Base-by-base conservation (phyloP, 2,888 invertebrate species). In the Microplitis deprimator region DNA sequence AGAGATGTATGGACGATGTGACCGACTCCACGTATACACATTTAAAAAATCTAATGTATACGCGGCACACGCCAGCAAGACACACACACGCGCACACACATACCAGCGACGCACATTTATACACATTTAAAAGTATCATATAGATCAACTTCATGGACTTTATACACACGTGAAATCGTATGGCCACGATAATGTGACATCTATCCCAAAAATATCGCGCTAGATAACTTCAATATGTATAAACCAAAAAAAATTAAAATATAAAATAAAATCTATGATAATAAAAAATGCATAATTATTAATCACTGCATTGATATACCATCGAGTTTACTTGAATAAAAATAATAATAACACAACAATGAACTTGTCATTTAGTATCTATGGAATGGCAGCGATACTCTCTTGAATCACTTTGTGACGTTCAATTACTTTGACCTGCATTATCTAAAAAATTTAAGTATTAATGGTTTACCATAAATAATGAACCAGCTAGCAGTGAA, bases 201-300 rank as follows among this genome's bases (percentile, higher is more conserved):
- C 86, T 86, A 85, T 86, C 86, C 86, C 86, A 86, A 86, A 86
- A 87, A 87, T 87, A 87, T 86, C 85, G 85, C 81, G 64, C 77
- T 68, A 75, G 69, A 81, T 82, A 78, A 77, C 80, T 79, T 78
- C 82, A 68, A 62, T 61, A 64, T 65, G 69, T 69, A 68, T 69
- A 73, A 38, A 77, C 68, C 70, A 78, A 73, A 41, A 73, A 29
- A 39, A 67, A 68, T n/a, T 41, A 38, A 39, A 62, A 73, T 20
- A 38, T 8, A 68, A 40, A 75, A 76, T n/a, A 59, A 17, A 29
- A 62, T 20, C 40, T 16, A 67, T 59, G 73, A 10, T 72, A 29
- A 29, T 41, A n/a, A 29, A 61, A 6, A 6, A 41, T 67, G 1
- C 6, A 13, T 67, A 6, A 67, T 20, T 62, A 17, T 39, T 38